phyloP scores from a whole-genome alignment of 2,797 vertebrate species.

The Sebastes aleutianus region DNA sequence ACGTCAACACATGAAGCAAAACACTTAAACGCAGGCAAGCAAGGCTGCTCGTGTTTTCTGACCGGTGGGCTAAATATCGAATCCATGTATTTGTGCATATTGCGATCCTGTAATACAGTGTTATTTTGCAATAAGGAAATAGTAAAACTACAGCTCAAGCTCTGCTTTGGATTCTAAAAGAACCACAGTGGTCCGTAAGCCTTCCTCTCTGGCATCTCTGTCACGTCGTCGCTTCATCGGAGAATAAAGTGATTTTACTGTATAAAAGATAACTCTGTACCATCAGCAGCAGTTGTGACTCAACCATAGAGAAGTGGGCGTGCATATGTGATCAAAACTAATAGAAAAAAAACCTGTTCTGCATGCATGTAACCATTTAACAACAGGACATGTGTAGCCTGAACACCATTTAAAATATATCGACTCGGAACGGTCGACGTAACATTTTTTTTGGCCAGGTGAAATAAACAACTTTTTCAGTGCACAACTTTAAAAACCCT shows the following conservation, averaged over 20 bases:
- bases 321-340: constrained; percentile 8
- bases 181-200: constrained; percentile 13
- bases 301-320: constrained; percentile 22
- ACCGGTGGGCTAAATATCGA: not conserved
- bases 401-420: not conserved
- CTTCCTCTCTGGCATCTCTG: constrained; percentile 16
- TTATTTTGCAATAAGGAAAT: constrained; percentile 30
- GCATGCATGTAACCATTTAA: constrained; percentile 21
- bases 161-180: constrained; percentile 55
- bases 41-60: constrained; percentile 3
- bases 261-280: not conserved
- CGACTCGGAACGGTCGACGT: not conserved
- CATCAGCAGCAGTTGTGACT: constrained; percentile 60
- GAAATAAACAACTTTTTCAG: constrained; percentile 47
- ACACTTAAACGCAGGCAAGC: constrained; percentile 14
- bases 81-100: not conserved
- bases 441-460: constrained; percentile 17
- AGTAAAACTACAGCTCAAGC: constrained; percentile 20
- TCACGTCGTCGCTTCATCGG: constrained; percentile 57
- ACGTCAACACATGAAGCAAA: constrained; percentile 17
- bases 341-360: not conserved
- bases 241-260: not conserved
- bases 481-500: constrained; percentile 26
- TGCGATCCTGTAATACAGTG: not conserved
- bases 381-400: constrained; percentile 6